A percentile compares a stretch with the other conserved stretches of the same genome.
These are phyloP conservation scores for Pangasius larnaudii DNA, from an alignment of 2,797 vertebrate genomes.

Conservation along the genomic window DNA sequence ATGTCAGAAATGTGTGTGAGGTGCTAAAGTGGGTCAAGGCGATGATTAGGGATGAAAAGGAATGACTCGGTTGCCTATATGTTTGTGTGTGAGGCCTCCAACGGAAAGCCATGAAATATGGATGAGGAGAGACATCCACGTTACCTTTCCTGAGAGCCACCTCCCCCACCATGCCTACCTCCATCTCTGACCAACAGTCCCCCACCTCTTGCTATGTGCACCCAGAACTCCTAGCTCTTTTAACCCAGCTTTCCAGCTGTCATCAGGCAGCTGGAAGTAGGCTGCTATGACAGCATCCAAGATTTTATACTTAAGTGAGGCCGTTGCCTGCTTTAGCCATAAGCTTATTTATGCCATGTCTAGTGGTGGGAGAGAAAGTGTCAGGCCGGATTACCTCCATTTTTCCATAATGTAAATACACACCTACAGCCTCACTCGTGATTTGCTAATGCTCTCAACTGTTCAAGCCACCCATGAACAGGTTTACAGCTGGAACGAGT, in stretches of 20 bases:
- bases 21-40: conserved; percentile 56
- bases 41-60: conserved; percentile 77
- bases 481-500: conserved; percentile 20
- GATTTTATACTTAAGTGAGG: conserved; percentile 64
- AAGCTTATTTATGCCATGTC: conserved; percentile 65
- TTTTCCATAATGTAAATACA: conserved; percentile 28
- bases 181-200: conserved; percentile 57
- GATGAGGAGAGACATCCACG: conserved; percentile 80
- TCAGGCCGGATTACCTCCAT: conserved; percentile 31
- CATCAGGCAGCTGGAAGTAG: conserved; percentile 21
- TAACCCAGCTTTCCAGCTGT: conserved; percentile 15
- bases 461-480: background rate
- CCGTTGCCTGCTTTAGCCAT: conserved; percentile 64
- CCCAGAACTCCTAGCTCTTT: conserved; percentile 39
- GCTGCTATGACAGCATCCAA: conserved; percentile 67
- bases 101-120: conserved; percentile 81
- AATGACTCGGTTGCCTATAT: conserved; percentile 71
- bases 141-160: conserved; percentile 71
- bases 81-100: conserved; percentile 69
- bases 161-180: conserved; percentile 48
- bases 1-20: conserved; percentile 33
- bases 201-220: conserved; percentile 54
- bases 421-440: background rate
- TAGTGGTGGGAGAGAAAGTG: conserved; percentile 62
- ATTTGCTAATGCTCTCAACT: background rate